phyloP scores from a whole-genome alignment of 2,113 vertebrate species.

The Poeciliopsis turrubarensis region DNA sequence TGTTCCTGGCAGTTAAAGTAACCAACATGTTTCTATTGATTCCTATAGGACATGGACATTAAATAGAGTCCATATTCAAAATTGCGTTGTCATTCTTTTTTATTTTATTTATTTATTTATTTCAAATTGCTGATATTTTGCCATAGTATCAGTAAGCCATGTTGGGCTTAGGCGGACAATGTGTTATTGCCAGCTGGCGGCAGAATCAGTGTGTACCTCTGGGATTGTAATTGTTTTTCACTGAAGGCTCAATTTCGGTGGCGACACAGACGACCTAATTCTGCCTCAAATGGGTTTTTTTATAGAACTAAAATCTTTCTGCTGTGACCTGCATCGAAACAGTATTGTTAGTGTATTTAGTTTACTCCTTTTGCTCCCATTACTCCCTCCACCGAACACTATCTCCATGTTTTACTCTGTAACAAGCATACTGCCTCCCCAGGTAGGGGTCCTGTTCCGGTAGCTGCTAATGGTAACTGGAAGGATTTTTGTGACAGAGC shows the following conservation, averaged over 20 bases:
- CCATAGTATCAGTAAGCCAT: slow-evolving; percentile 14
- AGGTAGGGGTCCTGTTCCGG: slow-evolving; percentile 58
- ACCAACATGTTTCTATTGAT: not conserved
- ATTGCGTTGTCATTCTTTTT: not conserved
- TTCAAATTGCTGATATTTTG: not conserved
- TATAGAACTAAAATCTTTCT: slow-evolving; percentile 20
- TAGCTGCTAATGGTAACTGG: slow-evolving; percentile 72
- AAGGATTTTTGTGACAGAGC: slow-evolving; percentile 69
- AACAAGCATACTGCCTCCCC: slow-evolving; percentile 67
- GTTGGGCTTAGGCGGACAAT: slow-evolving; percentile 21
- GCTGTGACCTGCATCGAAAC: slow-evolving; percentile 1
- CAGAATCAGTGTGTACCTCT: slow-evolving; percentile 25
- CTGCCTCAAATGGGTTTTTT: slow-evolving; percentile 21
- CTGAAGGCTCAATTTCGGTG: slow-evolving; percentile 42
- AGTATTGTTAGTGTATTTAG: not conserved
- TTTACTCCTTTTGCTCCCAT: not conserved
- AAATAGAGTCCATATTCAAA: not conserved
- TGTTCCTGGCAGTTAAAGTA: not conserved
- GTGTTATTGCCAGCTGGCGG: slow-evolving; percentile 46
- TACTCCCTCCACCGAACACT: not conserved
- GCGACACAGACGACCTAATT: slow-evolving; percentile 46
- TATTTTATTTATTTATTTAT: too few relatives aligned
- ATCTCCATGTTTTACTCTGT: slow-evolving; percentile 48
- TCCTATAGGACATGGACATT: not conserved
- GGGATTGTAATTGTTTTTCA: slow-evolving; percentile 58